These are phyloP conservation scores for Scaptomyza caliginosa DNA, from an alignment of 2,888 invertebrate species.

Conservation along the genomic window DNA sequence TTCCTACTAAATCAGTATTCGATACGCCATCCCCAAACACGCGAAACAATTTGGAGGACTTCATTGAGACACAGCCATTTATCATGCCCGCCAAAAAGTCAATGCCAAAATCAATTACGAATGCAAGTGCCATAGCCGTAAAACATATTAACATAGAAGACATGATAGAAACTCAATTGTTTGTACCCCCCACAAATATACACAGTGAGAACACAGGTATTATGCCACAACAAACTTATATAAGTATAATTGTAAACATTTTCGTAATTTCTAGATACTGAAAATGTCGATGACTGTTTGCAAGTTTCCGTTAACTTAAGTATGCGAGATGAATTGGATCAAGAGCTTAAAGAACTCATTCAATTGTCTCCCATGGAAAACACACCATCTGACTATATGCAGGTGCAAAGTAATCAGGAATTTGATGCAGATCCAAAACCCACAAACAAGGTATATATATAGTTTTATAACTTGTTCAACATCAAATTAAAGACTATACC, in stretches of 20 bases:
- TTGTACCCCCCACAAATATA: neutral
- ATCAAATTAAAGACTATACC: neutral
- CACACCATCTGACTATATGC: conserved; percentile 9
- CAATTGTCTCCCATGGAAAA: conserved; percentile 16
- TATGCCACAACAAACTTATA: neutral
- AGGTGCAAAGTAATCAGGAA: neutral
- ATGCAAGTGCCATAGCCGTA: conserved; percentile 3
- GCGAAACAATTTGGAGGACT: conserved; percentile 19
- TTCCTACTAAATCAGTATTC: neutral
- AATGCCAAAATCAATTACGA: neutral
- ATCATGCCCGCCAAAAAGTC: neutral
- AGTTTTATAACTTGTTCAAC: neutral
- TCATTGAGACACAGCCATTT: conserved; percentile 29
- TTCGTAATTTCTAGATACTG: neutral
- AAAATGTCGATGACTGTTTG: neutral
- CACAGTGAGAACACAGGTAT: conserved; percentile 14
- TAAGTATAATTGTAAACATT: no score
- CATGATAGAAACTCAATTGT: conserved; percentile 36
- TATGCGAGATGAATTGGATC: conserved; percentile 36
- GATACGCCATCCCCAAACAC: neutral
- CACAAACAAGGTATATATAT: conserved; percentile 6
- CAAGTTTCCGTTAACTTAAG: conserved; percentile 20
- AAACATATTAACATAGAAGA: conserved; percentile 20
- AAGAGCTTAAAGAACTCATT: conserved; percentile 30
- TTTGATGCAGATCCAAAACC: neutral